Conservation (phyloP, 2,113 vertebrate species). For the Malurus cyaneus region DNA sequence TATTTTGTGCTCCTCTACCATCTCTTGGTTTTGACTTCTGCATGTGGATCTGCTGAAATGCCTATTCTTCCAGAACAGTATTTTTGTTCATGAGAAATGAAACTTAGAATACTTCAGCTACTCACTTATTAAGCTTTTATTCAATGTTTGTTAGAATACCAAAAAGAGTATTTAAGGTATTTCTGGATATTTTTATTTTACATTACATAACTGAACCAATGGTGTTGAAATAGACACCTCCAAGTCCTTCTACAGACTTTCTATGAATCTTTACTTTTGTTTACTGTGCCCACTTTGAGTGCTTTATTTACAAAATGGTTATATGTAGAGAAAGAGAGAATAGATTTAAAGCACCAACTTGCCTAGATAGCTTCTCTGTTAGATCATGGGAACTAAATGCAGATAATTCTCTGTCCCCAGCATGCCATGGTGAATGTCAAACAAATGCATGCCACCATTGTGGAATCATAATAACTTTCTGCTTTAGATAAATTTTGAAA, state of each 20-base stretch:
- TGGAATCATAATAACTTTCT: constrained; percentile 56
- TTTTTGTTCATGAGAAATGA: not conserved
- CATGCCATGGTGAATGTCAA: constrained; percentile 28
- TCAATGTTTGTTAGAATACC: not conserved
- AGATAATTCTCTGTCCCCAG: not conserved
- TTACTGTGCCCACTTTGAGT: not conserved
- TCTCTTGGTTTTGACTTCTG: not conserved
- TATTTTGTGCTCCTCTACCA: not conserved
- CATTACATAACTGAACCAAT: not conserved
- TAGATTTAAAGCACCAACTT: not conserved
- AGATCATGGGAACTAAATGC: constrained; percentile 54
- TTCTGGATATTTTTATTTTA: not conserved
- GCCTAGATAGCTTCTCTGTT: constrained; percentile 42
- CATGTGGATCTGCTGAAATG: not conserved
- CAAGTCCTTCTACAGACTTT: not conserved
- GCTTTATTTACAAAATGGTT: not conserved
- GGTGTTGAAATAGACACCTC: not conserved
- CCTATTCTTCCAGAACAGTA: not conserved
- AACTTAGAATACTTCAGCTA: not conserved
- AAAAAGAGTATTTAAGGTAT: not conserved
- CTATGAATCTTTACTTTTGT: not conserved
- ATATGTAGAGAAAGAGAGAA: not conserved
- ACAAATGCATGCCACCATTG: constrained; percentile 49
- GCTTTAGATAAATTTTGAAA: constrained; percentile 51
- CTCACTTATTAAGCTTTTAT: not conserved